Percentiles rank a stretch among this genome's conserved stretches.
phyloP scores from a whole-genome alignment of 2,797 vertebrate genomes.

The Notoglanidium macrostoma region DNA sequence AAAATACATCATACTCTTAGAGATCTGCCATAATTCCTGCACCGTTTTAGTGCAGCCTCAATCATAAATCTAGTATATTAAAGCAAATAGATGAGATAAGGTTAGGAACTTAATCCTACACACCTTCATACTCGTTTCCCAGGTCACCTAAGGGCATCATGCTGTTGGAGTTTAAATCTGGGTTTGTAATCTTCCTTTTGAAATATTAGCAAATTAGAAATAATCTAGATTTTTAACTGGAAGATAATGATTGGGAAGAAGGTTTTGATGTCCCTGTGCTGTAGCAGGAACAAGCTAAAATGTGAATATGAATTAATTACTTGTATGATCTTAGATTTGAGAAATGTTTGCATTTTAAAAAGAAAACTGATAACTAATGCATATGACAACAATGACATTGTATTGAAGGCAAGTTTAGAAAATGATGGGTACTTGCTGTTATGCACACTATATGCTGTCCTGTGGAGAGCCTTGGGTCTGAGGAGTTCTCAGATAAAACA shows the following conservation, averaged over 20 bases:
- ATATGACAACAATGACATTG: slow-evolving; percentile 6
- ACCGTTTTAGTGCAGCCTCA: neutral
- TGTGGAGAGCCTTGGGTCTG: neutral
- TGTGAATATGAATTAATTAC: neutral
- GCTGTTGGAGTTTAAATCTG: neutral
- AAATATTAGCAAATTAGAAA: neutral
- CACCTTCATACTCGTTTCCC: neutral
- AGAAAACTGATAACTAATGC: neutral
- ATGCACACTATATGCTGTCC: neutral
- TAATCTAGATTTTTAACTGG: neutral
- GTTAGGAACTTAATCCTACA: neutral
- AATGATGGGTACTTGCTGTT: neutral
- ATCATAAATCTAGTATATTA: neutral
- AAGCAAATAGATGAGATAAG: neutral
- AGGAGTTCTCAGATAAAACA: slow-evolving; percentile 31
- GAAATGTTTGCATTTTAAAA: neutral
- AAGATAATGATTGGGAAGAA: neutral
- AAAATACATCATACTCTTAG: neutral
- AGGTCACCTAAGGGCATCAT: neutral
- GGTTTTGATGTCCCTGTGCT: neutral
- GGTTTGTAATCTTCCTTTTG: neutral
- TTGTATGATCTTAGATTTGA: neutral
- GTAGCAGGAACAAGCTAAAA: neutral
- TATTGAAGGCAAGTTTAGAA: neutral
- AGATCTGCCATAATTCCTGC: neutral